phyloP scores from a whole-genome alignment of 1,140 invertebrate species.

The Nephotettix cincticeps region DNA sequence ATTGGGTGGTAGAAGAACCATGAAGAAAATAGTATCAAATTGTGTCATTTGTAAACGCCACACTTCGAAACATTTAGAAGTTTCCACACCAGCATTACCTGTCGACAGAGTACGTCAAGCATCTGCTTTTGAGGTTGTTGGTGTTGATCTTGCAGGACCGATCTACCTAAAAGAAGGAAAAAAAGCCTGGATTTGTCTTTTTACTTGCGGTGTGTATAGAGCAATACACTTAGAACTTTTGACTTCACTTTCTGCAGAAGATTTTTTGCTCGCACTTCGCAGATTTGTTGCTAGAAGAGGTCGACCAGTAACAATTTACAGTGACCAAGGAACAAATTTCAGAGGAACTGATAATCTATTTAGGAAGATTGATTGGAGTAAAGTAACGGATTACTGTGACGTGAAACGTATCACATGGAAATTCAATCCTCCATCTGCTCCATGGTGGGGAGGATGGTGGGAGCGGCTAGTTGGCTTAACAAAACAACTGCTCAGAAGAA shows the following conservation, averaged over 20 bases:
- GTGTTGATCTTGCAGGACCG: constrained; percentile 43
- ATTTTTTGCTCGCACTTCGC: constrained; percentile 41
- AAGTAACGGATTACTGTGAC: constrained; percentile 32
- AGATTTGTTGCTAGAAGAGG: constrained; percentile 44
- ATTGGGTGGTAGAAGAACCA: neutral
- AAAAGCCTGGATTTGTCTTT: constrained; percentile 45
- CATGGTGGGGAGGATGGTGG: constrained; percentile 49
- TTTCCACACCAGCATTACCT: neutral
- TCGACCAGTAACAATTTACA: constrained; percentile 44
- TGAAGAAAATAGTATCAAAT: neutral
- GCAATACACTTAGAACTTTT: constrained; percentile 46
- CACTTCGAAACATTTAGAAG: neutral
- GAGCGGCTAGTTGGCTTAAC: constrained; percentile 43
- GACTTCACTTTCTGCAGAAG: constrained; percentile 38
- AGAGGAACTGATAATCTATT: constrained; percentile 40
- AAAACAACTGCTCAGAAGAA: constrained; percentile 24
- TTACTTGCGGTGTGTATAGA: constrained; percentile 44
- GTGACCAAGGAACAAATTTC: constrained; percentile 49
- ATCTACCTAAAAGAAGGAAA: constrained; percentile 33
- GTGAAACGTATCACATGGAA: constrained; percentile 44
- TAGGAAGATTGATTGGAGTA: constrained; percentile 41
- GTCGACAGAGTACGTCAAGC: neutral
- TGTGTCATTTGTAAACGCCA: neutral
- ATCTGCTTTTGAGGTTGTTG: constrained; percentile 34
- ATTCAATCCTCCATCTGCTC: constrained; percentile 47